Evolutionary conservation across 2,797 vertebrate species (phyloP).

Genomic region (Melanotaenia boesemani): DNA sequence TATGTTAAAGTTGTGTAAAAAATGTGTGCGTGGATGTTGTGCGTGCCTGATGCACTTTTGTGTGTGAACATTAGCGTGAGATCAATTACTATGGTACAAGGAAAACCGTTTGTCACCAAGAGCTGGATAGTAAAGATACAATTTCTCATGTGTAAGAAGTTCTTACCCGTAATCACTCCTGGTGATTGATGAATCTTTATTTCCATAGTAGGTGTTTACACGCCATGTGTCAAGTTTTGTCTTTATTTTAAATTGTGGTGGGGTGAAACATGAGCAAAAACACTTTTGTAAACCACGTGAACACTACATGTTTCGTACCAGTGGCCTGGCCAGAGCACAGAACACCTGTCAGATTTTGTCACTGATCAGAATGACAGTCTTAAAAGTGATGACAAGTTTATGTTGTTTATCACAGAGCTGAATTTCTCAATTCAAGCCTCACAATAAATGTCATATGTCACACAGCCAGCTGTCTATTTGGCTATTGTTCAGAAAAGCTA

Average conservation of each 20-base stretch:
- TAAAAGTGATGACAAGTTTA: slow-evolving; percentile 52
- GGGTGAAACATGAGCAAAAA: slow-evolving; percentile 6
- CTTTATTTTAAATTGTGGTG: slow-evolving; percentile 16
- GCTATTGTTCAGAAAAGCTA: slow-evolving; percentile 34
- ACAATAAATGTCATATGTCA: slow-evolving; percentile 28
- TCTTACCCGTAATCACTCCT: slow-evolving; percentile 44
- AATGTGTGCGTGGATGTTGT: slow-evolving; percentile 7
- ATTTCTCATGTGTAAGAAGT: slow-evolving; percentile 55
- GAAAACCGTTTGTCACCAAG: slow-evolving; percentile 38
- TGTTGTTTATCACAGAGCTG: slow-evolving; percentile 50
- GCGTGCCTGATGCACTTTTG: slow-evolving; percentile 13
- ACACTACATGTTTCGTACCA: slow-evolving; percentile 1
- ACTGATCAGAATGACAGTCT: slow-evolving; percentile 43
- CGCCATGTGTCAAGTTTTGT: neutral
- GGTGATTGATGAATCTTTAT: slow-evolving; percentile 55
- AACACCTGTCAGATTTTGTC: slow-evolving; percentile 58
- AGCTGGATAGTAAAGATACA: slow-evolving; percentile 53
- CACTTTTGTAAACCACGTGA: neutral
- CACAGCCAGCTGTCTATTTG: slow-evolving; percentile 15
- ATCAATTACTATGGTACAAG: slow-evolving; percentile 13
- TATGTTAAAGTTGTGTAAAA: slow-evolving; percentile 36
- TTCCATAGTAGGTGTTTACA: slow-evolving; percentile 62
- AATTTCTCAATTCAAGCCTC: slow-evolving; percentile 26
- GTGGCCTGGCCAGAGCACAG: neutral
- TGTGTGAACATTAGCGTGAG: slow-evolving; percentile 11